Base-by-base conservation (phyloP, 2,888 invertebrate genomes). In the Pyrrhia umbra region DNA sequence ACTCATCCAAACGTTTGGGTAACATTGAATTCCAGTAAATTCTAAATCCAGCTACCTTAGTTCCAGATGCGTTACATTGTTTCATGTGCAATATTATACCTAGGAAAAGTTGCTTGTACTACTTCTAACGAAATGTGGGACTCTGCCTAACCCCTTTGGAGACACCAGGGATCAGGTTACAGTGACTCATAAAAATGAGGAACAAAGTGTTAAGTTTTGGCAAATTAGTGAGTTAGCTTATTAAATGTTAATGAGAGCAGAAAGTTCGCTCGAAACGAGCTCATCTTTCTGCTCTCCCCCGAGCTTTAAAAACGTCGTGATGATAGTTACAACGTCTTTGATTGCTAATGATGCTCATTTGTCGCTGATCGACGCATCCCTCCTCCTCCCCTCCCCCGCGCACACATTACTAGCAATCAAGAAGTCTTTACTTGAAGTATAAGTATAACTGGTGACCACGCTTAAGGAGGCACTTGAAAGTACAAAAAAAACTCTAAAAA, bases 321-420 rank as follows among this genome's bases (percentile, higher is more conserved):
- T 8, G 34, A 37, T 2, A 37, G 15, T 37, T n/a, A 15, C 37
- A n/a, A 2, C 49, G 23, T 13, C 34, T n/a, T 16, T 6, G 8
- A 51, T 4, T 25, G 13, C 34, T 40, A 51, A 51, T 51, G 39
- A 51, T 18, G 10, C 23, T 40, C 51, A 25, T 51, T 40, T 25
- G 51, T 25, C 16, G 25, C 16, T 51, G 39, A 40, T 40, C 13
- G 6, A 23, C 6, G 1, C 39, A 1, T 20, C 34, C 46, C 15
- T 6, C 23, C 39, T 5, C 49, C 23, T 23, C 23, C 23, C 23
- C 23, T 23, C 23, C 23, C 2, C 6, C 23, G 23, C 23, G 3
- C 6, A 23, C 6, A n/a, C n/a, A n/a, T n/a, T n/a, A n/a, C n/a
- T n/a, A n/a, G n/a, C n/a, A n/a, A n/a, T n/a, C n/a, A n/a, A n/a